A percentile compares a stretch with the other conserved stretches of the same genome.
Evolutionary conservation across 2,113 vertebrate species (phyloP).

Genomic region (Ginglymostoma cirratum): DNA sequence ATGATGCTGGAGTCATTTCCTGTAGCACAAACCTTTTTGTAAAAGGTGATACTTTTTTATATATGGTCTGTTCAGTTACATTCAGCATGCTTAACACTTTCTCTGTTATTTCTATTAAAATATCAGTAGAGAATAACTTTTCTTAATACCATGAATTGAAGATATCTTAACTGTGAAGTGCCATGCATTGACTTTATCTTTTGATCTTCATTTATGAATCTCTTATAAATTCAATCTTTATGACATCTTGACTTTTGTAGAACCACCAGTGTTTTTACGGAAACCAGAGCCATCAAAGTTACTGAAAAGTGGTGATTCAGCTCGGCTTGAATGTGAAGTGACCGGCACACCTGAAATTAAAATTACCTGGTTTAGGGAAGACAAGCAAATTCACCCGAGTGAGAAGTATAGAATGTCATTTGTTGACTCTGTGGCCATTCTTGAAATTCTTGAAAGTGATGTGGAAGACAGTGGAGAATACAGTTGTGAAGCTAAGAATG

Average conservation of each 20-base stretch:
- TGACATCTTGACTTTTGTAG: conserved; percentile 64
- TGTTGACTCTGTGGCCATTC: conserved; percentile 61
- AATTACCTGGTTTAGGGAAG: conserved; percentile 85
- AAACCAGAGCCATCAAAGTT: conserved; percentile 76
- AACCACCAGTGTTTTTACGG: conserved; percentile 78
- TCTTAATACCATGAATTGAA: neutral
- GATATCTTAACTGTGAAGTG: neutral
- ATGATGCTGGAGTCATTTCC: conserved; percentile 77
- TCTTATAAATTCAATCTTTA: conserved; percentile 35
- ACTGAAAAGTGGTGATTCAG: conserved; percentile 65
- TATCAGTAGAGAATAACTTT: neutral
- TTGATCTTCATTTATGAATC: conserved; percentile 19
- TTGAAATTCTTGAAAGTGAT: conserved; percentile 60
- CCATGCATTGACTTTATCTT: neutral
- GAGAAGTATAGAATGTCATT: conserved; percentile 66
- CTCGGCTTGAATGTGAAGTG: conserved; percentile 76
- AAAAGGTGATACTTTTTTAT: conserved; percentile 73
- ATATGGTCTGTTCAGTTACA: neutral
- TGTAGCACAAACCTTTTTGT: conserved; percentile 82
- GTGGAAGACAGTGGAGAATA: conserved; percentile 83
- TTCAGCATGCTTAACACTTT: neutral
- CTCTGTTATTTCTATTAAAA: neutral
- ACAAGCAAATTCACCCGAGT: conserved; percentile 72
- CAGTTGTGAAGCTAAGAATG: conserved; percentile 81
- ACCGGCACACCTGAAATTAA: conserved; percentile 80